Conservation (phyloP, 2,113 vertebrate genomes). For the Grammomys surdaster region DNA sequence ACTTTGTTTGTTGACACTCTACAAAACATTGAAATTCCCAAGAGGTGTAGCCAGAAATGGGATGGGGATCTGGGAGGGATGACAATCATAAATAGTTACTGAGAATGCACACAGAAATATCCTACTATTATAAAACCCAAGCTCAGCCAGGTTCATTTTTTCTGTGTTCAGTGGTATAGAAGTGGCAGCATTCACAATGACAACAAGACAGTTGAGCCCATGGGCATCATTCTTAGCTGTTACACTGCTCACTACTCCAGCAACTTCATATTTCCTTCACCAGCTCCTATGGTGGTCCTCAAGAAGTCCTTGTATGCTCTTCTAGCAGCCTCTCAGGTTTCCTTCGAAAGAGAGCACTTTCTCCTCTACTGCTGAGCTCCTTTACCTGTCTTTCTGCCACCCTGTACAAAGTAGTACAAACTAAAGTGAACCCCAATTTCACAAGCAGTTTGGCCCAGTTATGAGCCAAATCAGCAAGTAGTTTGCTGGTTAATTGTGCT, state of each 20-base stretch:
- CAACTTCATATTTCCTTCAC: background rate
- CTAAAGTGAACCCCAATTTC: too few relatives aligned
- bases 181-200: background rate
- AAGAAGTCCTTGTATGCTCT: background rate
- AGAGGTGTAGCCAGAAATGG: fast-evolving
- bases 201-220: background rate
- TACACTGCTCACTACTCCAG: background rate
- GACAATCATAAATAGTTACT: background rate
- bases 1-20: background rate
- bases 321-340: background rate
- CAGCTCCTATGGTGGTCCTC: fast-evolving
- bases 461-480: too few relatives aligned
- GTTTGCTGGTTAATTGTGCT: background rate
- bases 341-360: background rate
- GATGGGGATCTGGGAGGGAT: fast-evolving
- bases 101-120: background rate
- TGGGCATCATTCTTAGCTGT: background rate
- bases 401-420: fast-evolving
- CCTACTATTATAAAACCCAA: background rate
- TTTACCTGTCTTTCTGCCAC: background rate
- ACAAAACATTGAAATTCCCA: fast-evolving
- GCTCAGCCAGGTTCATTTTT: background rate
- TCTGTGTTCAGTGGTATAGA: background rate
- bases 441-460: too few relatives aligned
- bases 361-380: background rate